Conservation (phyloP, 2,888 invertebrate genomes). For the Cantharis rustica region DNA sequence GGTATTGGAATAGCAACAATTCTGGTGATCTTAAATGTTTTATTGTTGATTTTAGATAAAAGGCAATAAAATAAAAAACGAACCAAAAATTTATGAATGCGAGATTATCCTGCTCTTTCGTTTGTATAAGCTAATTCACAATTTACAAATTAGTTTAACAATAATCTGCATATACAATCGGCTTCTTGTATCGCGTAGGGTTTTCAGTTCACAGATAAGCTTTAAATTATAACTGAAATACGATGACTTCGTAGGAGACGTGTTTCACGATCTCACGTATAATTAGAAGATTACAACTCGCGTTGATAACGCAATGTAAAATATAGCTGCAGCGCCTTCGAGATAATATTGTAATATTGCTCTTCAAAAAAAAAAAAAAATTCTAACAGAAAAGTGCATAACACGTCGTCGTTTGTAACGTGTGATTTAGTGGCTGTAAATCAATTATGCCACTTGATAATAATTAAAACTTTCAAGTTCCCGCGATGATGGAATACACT, state of each 20-base stretch:
- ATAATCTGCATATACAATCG: slow-evolving; percentile 18
- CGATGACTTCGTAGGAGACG: slow-evolving; percentile 37
- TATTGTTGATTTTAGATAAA: too few relatives aligned
- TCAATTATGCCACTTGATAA: neutral
- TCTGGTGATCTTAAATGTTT: neutral
- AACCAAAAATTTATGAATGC: neutral
- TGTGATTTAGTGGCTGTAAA: neutral
- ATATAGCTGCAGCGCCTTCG: slow-evolving; percentile 19
- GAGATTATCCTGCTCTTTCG: neutral
- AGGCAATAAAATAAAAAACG: neutral
- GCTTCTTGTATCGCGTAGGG: slow-evolving; percentile 14
- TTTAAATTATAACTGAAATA: slow-evolving; percentile 46
- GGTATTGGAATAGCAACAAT: neutral
- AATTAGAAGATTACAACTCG: slow-evolving; percentile 43
- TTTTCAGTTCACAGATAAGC: slow-evolving; percentile 38
- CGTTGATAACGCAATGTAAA: slow-evolving; percentile 39
- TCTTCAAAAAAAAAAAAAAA: neutral
- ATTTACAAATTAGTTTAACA: slow-evolving; percentile 18
- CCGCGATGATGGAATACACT: neutral
- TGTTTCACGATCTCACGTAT: slow-evolving; percentile 42
- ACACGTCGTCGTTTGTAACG: neutral
- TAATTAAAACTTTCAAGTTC: neutral
- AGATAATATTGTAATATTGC: neutral
- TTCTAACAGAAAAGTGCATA: neutral
- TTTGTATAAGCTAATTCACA: slow-evolving; percentile 16